Base-by-base conservation (phyloP, 2,888 invertebrate species). In the Chymomyza amoena region DNA sequence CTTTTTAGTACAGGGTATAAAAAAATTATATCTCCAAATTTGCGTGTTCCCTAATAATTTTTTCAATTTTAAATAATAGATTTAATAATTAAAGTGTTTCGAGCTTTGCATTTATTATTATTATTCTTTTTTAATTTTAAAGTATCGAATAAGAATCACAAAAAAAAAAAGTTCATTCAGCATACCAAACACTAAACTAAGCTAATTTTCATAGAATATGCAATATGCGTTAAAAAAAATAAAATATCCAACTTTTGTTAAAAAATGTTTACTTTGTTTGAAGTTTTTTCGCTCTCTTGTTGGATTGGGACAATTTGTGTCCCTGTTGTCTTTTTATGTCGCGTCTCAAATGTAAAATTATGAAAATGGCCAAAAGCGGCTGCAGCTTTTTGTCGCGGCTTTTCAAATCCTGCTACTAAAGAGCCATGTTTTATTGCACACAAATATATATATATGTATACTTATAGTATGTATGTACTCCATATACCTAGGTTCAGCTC, bases 341-440 rank as follows among this genome's bases (percentile, higher is more conserved):
- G 36, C 18, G n/a, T 7, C 16, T 51, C 57, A 80, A 89, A 86
- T 80, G 74, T 64, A 68, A 86, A 89, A 83, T 88, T 81, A 84
- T 89, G 83, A 80, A 83, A 80, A 87, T 82, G 64, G 66, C 70
- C 67, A 67, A 68, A 60, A 32, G 10, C 4, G 16, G 45, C 52
- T 15, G 16, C 25, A n/a, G 65, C 65, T n/a, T 61, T 62, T 39
- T 45, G 45, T 50, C 50, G 20, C 60, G 60, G 39, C 39, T 45
- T 45, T 60, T 60, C 76, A 83, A 88, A 84, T 88, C 81, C 88
- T 70, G 84, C 54, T 64, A 77, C 85, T 85, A 87, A 82, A 87
- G 80, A 85, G 73, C 63, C 70, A 61, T 78, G 70, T 75, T 83
- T 86, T 76, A 86, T 81, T 73, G 69, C 78, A 18, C 77, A 73